Conservation (phyloP, 2,888 invertebrate genomes). For the Mythimna albipuncta region DNA sequence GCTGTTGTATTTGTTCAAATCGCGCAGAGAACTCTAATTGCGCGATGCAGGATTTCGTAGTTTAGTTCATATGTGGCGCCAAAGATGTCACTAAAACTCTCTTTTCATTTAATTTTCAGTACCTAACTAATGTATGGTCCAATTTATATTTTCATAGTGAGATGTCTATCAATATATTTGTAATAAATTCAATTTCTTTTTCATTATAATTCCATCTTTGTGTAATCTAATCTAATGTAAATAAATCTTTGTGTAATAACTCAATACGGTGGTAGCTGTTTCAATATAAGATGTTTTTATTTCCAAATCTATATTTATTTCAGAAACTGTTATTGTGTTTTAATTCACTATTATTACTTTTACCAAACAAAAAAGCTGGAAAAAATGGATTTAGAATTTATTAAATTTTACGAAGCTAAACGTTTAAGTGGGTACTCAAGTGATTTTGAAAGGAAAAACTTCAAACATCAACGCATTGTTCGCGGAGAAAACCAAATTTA, state of each 20-base stretch:
- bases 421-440: constrained; percentile 13
- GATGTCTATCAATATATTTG: neutral
- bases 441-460: constrained; percentile 45
- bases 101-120: no score
- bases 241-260: no score
- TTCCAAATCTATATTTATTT: neutral
- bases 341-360: no score
- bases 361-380: neutral
- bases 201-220: no score
- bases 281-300: neutral
- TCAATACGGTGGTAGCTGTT: neutral
- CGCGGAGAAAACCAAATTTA: constrained; percentile 35
- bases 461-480: constrained; percentile 47
- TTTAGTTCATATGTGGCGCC: no score
- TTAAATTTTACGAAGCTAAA: neutral
- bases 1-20: no score
- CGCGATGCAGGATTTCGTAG: no score
- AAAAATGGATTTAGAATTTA: neutral
- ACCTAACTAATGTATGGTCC: neutral
- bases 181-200: no score
- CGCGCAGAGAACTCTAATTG: no score
- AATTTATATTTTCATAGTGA: neutral
- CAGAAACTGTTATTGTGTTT: neutral
- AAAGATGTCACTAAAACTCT: no score
- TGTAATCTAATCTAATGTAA: no score